Evolutionary conservation across 2,797 vertebrate genomes (phyloP), one percentile per base, ranked within the genome.

Genomic region (Chromis chromis): DNA sequence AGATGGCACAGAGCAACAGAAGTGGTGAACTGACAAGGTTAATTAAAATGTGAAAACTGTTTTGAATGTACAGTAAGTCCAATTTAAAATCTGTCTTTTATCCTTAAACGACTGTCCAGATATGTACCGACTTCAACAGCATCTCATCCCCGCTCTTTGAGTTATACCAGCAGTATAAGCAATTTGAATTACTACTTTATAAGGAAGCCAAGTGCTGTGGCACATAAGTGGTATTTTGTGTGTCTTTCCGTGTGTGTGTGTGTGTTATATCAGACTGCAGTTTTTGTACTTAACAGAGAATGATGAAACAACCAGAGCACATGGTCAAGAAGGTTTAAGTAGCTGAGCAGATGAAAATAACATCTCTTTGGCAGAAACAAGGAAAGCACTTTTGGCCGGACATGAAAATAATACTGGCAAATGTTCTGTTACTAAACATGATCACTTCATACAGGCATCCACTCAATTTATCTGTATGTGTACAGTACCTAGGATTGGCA

Each of bases 361-460:
- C 53, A 81, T 66, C 25, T 88, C 88, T 90, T 93, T 92, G 90
- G 91, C 87, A 87, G 55, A 88, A 81, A 86, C 66, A 82, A 87
- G 49, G 60, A 88, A 87, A 92, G 82, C 91, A 90, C 88, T 90
- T 91, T 75, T 81, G 90, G 89, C 77, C 44, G 9, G 28, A 82
- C 60, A 79, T 83, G 28, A 80, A 84, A 42, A 65, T 66, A 74
- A 79, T 22, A 79, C 76, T 83, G 78, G 49, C 53, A 62, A 79
- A 85, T 78, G 60, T 79, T 70, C 22, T 63, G 36, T 66, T 72
- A 42, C 24, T 71, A 50, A 69, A 78, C 65, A 62, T 62, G 22
- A 74, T 62, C 21, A 79, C 40, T 56, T 72, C 55, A 61, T 31
- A 64, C 46, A 82, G 56, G 73, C 74, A 82, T 59, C 21, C 17